Evolutionary conservation across 2,888 invertebrate genomes (phyloP).

Genomic region (Hyposoter didymator): DNA sequence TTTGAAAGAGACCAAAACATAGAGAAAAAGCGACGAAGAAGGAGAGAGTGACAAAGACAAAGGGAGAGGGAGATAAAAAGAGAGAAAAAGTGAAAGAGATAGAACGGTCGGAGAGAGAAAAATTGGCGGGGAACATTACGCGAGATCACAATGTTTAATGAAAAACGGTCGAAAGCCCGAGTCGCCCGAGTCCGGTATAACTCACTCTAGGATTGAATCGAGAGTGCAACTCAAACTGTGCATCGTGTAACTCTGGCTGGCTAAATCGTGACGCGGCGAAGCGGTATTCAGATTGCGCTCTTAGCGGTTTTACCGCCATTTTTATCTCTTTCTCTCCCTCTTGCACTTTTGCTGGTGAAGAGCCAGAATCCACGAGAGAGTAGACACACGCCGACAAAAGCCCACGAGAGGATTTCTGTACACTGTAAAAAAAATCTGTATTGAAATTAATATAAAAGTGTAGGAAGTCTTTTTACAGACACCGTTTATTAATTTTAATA

Average conservation of each 20-base stretch:
- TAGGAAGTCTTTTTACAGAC: conserved; percentile 23
- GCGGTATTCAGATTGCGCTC: conserved; percentile 84
- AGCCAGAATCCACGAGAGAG: conserved; percentile 49
- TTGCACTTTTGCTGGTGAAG: conserved; percentile 27
- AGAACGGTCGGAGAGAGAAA: conserved; percentile 66
- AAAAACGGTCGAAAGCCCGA: conserved; percentile 78
- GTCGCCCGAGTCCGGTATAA: conserved; percentile 76
- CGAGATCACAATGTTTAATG: conserved; percentile 84
- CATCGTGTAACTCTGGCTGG: conserved; percentile 79
- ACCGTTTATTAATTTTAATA: conserved; percentile 16
- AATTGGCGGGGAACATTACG: conserved; percentile 81
- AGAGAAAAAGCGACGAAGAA: background rate
- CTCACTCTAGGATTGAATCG: conserved; percentile 25
- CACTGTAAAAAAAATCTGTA: conserved; percentile 11
- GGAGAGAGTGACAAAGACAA: conserved; percentile 68
- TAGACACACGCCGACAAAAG: conserved; percentile 64
- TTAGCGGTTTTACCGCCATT: conserved; percentile 83
- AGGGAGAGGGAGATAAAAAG: conserved; percentile 32
- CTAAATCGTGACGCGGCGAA: conserved; percentile 83
- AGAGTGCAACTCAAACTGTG: conserved; percentile 52
- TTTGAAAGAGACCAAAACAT: conserved; percentile 12
- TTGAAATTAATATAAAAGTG: conserved; percentile 17
- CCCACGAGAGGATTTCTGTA: conserved; percentile 59
- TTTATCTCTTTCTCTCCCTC: conserved; percentile 66
- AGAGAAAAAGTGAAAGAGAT: conserved; percentile 57